Evolutionary conservation across 2,888 invertebrate species (phyloP).

Genomic region (Rhynchonema sp.): DNA sequence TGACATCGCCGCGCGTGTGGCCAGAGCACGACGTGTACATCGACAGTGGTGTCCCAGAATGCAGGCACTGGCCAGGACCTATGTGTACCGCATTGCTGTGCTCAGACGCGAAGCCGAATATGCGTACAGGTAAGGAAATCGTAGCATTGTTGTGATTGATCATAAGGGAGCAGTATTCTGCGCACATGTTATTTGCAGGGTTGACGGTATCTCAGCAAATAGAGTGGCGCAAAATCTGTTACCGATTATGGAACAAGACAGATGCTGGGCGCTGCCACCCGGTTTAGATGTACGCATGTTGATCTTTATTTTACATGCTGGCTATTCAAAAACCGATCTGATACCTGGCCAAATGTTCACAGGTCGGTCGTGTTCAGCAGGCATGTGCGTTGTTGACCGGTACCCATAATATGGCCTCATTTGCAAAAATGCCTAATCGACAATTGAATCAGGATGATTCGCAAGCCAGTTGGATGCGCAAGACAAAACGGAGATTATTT

Average conservation of each 20-base stretch:
- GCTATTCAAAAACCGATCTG: too few species aligned
- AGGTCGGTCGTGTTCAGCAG: neutral
- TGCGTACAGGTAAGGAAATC: too few species aligned
- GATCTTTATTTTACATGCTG: too few species aligned
- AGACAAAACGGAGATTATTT: too few species aligned
- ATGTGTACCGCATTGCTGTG: neutral
- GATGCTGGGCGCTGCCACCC: neutral
- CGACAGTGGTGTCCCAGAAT: neutral
- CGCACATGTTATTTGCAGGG: too few species aligned
- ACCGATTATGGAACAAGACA: neutral
- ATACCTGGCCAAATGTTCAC: neutral
- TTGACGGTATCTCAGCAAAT: neutral
- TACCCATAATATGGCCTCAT: neutral
- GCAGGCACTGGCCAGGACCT: neutral
- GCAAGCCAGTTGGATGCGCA: too few species aligned
- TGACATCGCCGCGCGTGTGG: neutral
- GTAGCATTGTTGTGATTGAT: too few species aligned
- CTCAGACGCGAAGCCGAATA: neutral
- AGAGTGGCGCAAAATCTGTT: neutral
- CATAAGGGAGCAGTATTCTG: too few species aligned
- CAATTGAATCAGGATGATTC: too few species aligned
- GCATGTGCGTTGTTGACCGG: neutral
- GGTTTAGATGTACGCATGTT: neutral
- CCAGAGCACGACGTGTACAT: neutral
- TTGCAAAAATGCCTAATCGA: too few species aligned